phyloP scores from a whole-genome alignment of 2,113 vertebrate genomes.

The Kryptolebias marmoratus region DNA sequence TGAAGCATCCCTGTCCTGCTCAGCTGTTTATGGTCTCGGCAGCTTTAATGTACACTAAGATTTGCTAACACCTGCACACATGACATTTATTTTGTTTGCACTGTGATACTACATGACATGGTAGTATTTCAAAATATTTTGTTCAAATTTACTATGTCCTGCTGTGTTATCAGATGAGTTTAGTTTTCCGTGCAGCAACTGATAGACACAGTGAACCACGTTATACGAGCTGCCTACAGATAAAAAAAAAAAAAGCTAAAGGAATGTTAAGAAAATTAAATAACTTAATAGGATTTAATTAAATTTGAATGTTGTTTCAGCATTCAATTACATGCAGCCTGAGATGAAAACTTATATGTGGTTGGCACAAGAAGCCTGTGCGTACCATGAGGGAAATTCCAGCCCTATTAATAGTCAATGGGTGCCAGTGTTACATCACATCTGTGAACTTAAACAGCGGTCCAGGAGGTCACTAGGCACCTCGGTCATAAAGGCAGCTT shows the following conservation, averaged over 20 bases:
- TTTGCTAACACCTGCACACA: conserved; percentile 7
- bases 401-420: conserved; percentile 13
- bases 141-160: background rate
- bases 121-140: conserved; percentile 33
- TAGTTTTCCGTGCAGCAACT: background rate
- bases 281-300: background rate
- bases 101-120: background rate
- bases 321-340: background rate
- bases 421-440: conserved; percentile 31
- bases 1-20: conserved; percentile 17
- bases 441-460: conserved; percentile 20
- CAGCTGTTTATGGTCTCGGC: conserved; percentile 26
- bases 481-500: conserved; percentile 18
- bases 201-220: background rate
- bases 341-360: conserved; percentile 7
- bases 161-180: background rate
- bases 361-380: background rate
- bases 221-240: background rate
- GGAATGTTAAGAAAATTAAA: background rate
- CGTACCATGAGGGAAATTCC: conserved; percentile 13
- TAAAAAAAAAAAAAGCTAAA: background rate
- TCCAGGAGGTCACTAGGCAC: conserved; percentile 41
- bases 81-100: background rate
- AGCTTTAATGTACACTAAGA: conserved; percentile 1
- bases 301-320: background rate